phyloP scores from a whole-genome alignment of 2,797 vertebrate genomes.

The Amniataba percoides region DNA sequence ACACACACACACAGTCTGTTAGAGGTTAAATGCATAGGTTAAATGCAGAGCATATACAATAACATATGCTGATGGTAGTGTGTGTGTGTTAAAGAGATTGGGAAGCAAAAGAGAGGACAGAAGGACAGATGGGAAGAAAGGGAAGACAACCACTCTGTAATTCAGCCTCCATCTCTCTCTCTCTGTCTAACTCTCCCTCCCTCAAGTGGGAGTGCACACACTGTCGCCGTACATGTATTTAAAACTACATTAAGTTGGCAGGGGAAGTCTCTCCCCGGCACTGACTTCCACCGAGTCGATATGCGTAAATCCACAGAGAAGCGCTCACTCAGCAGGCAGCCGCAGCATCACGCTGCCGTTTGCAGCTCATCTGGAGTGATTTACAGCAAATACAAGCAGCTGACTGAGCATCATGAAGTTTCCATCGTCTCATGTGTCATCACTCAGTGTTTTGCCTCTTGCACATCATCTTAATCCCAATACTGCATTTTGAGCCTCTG shows the following conservation, averaged over 20 bases:
- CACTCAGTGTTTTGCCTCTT: background rate
- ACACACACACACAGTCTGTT: conserved; percentile 37
- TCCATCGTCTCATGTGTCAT: background rate
- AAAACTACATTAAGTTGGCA: conserved; percentile 48
- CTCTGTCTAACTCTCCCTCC: no score
- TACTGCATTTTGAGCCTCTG: background rate
- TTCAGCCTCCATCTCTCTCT: conserved; percentile 9
- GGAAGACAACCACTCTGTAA: conserved; percentile 18
- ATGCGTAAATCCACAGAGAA: conserved; percentile 57
- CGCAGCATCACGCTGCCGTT: conserved; percentile 2
- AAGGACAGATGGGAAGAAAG: background rate
- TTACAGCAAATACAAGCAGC: conserved; percentile 27
- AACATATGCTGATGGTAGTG: conserved; percentile 14
- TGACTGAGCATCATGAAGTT: conserved; percentile 15
- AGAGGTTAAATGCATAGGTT: conserved; percentile 47
- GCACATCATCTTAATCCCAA: background rate
- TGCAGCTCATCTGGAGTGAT: conserved; percentile 30
- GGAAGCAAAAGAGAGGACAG: conserved; percentile 8
- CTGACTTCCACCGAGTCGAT: conserved; percentile 45
- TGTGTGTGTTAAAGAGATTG: conserved; percentile 4
- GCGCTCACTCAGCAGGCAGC: conserved; percentile 40
- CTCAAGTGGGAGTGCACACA: conserved; percentile 23
- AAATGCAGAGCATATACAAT: conserved; percentile 39
- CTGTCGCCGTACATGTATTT: conserved; percentile 43
- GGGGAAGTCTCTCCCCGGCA: conserved; percentile 30